A percentile compares a stretch with the other conserved stretches of the same genome.
Evolutionary conservation across 2,888 invertebrate genomes (phyloP).

Genomic region (Tetragonula carbonaria): DNA sequence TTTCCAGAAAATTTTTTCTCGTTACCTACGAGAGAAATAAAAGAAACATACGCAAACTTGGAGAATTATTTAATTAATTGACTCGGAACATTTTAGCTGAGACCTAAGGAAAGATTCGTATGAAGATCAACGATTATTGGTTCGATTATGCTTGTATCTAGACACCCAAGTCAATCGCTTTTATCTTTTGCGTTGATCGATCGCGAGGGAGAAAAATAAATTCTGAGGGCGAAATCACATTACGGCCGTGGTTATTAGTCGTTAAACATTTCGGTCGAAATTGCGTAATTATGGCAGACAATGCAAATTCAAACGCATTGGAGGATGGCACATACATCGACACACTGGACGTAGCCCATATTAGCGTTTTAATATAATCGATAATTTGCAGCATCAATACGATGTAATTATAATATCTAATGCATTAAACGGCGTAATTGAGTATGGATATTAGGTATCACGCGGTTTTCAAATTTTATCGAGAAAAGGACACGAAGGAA

Average conservation of each 20-base stretch:
- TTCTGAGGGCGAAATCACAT: neutral
- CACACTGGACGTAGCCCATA: conserved; percentile 10
- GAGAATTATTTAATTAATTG: too few relatives aligned
- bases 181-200: neutral
- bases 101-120: too few relatives aligned
- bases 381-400: conserved; percentile 17
- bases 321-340: neutral
- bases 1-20: too few relatives aligned
- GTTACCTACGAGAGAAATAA: too few relatives aligned
- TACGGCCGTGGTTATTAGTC: conserved; percentile 29
- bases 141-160: neutral
- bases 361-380: conserved; percentile 37
- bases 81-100: too few relatives aligned
- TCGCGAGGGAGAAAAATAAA: neutral
- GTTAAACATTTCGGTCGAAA: conserved; percentile 39
- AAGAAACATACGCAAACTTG: too few relatives aligned
- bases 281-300: conserved; percentile 37
- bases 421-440: conserved; percentile 7
- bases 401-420: conserved; percentile 37
- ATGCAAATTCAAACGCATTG: conserved; percentile 9
- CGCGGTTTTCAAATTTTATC: conserved; percentile 9
- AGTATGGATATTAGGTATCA: neutral
- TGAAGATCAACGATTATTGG: neutral
- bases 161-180: neutral
- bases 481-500: neutral